Base-by-base conservation (phyloP, 2,888 invertebrate genomes). In the Amiota minor region DNA sequence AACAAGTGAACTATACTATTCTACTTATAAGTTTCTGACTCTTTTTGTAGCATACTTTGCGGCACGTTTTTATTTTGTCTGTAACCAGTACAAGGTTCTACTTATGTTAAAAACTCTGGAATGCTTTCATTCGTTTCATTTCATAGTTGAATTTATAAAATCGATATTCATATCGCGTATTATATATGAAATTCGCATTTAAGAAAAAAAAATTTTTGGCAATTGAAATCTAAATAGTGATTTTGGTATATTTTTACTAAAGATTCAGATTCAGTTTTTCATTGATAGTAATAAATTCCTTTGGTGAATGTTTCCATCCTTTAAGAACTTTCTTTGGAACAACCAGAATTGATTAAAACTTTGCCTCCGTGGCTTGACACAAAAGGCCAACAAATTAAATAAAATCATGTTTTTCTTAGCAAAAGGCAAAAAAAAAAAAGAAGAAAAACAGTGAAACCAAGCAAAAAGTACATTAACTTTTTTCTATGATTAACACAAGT, bases 331-430 rank as follows among this genome's bases (percentile, higher is more conserved):
- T 35, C 35, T 35, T 6, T 35, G 35, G 6, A 35, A 8, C 6
- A 8, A 35, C 35, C 35, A 35, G 6, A 20, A 61, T 53, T 11
- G 74, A 78, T 81, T 76, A 80, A 81, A 80, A 80, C 80, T 76
- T 80, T 80, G 67, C 56, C 64, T 45, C 14, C 35, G 2, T 35
- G 35, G 35, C 35, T 61, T 46, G 46, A 23, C 20, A 18, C 64
- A 64, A 10, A 64, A 64, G 16, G 46, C 16, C 35, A 64, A 46
- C 35, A 35, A 62, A 62, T 35, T 10, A 16, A 64, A n/a, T 67
- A 16, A 12, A 47, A 20, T 16, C 61, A 20, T n/a, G 18, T 35
- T 35, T 35, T 35, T 6, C 6, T 35, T 2, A 9, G 46, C 35
- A 46, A 23, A 23, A 62, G 35, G 23, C 67, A 68, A 12, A 10